Conservation (phyloP, 2,888 invertebrate genomes). For the Melinaea marsaeus region DNA sequence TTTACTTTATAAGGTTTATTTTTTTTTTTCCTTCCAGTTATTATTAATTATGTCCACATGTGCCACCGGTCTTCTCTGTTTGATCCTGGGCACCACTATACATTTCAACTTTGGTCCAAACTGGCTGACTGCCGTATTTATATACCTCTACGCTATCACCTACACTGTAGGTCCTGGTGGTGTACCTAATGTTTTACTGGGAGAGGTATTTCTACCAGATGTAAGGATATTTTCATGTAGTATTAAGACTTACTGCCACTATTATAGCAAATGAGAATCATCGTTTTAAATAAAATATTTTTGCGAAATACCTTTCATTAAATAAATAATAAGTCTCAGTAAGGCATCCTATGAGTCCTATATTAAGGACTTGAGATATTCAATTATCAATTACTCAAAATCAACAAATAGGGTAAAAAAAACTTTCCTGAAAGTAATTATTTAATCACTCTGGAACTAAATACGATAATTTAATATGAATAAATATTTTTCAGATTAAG, state of each 20-base stretch:
- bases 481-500: constrained; percentile 33
- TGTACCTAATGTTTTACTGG: constrained; percentile 29
- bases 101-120: constrained; percentile 37
- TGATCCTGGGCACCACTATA: constrained; percentile 36
- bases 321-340: background rate
- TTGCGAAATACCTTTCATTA: background rate
- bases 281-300: background rate
- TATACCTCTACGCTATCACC: constrained; percentile 31
- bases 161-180: constrained; percentile 30
- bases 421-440: no score
- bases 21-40: constrained; percentile 26
- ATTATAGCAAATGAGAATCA: background rate
- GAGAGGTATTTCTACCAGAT: constrained; percentile 36
- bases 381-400: no score
- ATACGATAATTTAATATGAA: no score
- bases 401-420: no score
- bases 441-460: no score
- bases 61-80: constrained; percentile 32
- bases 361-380: constrained; percentile 4
- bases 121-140: constrained; percentile 35
- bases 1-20: background rate
- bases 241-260: background rate
- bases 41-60: constrained; percentile 40
- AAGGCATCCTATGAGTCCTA: background rate
- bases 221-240: constrained; percentile 15